Evolutionary conservation across 2,888 invertebrate genomes (phyloP), one percentile per base, ranked within the genome.

Genomic region (Melinaea marsaeus): DNA sequence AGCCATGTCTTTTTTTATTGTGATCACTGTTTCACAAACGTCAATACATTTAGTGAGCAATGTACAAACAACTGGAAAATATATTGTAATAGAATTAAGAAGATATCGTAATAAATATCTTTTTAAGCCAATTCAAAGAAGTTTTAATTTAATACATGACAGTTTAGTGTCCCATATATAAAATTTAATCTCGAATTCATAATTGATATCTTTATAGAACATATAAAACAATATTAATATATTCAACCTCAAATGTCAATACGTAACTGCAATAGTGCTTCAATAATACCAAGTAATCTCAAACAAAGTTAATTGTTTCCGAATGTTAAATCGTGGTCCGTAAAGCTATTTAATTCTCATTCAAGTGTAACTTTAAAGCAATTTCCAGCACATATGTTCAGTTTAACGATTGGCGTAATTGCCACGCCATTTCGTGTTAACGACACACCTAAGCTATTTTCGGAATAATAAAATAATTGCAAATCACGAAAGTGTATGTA

Each of bases 401-500:
- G 55, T 64, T 61, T 58, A 51, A 64, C 58, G 58, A 61, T 56
- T 34, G 58, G 48, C 58, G 64, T 64, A 58, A 64, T 61, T 61
- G 55, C 48, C 51, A 58, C 56, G 48, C 61, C 13, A 42, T 56
- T 61, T 58, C 55, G 57, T 61, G 64, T 61, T 61, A 45, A 61
- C 55, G 56, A 34, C 61, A 51, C 55, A 33, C 35, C 54, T 54
- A 55, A 13, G 34, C 54, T 51, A 32, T 54, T 60, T 51, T 55
- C 33, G 33, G 32, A 42, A 55, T 55, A n/a, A 60, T 55, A 54
- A 55, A 42, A 55, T 45, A 60, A 55, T 55, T 51, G 51, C 51
- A 51, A 51, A 51, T 51, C 51, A 51, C 6, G 51, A 51, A 51
- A 51, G 32, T 51, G 51, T 51, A 32, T 51, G 22, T 51, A 32